These are phyloP conservation scores for Caenorhabditis drosophilae DNA, from an alignment of 2,888 invertebrate genomes.

Conservation along the genomic window DNA sequence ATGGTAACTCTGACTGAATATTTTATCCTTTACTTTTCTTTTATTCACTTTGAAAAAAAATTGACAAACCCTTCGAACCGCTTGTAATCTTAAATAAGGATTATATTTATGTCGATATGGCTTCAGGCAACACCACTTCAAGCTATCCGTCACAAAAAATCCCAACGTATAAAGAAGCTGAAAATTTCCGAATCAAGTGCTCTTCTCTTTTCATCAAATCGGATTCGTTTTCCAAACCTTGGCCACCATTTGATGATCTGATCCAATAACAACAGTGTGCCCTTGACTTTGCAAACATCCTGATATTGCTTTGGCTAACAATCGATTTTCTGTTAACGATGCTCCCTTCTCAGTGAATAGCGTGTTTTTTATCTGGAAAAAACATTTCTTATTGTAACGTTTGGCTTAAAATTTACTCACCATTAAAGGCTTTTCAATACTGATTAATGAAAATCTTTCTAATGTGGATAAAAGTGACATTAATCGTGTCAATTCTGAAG, in stretches of 20 bases:
- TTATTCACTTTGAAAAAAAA: background rate
- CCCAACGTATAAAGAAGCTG: conserved; percentile 58
- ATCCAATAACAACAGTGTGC: conserved; percentile 58
- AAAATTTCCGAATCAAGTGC: conserved; percentile 23
- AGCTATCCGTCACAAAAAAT: conserved; percentile 53
- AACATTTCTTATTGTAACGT: background rate
- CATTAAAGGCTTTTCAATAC: conserved; percentile 33
- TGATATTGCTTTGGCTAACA: conserved; percentile 53
- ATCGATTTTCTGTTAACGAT: conserved; percentile 22
- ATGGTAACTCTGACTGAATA: conserved; percentile 45
- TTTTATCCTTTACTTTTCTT: background rate
- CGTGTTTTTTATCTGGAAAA: conserved; percentile 45
- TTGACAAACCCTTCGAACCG: conserved; percentile 48
- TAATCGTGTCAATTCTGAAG: conserved; percentile 45
- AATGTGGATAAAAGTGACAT: conserved; percentile 44
- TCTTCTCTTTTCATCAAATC: background rate
- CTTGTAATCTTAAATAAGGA: conserved; percentile 61
- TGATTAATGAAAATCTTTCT: conserved; percentile 47
- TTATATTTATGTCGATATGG: conserved; percentile 54
- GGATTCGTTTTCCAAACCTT: conserved; percentile 29
- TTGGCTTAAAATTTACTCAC: conserved; percentile 10
- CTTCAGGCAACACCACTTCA: conserved; percentile 53
- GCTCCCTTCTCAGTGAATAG: conserved; percentile 31
- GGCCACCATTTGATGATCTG: conserved; percentile 48
- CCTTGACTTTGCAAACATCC: conserved; percentile 61